These are phyloP conservation scores for Anthrax anthrax DNA, from an alignment of 2,888 invertebrate genomes.

Conservation along the genomic window DNA sequence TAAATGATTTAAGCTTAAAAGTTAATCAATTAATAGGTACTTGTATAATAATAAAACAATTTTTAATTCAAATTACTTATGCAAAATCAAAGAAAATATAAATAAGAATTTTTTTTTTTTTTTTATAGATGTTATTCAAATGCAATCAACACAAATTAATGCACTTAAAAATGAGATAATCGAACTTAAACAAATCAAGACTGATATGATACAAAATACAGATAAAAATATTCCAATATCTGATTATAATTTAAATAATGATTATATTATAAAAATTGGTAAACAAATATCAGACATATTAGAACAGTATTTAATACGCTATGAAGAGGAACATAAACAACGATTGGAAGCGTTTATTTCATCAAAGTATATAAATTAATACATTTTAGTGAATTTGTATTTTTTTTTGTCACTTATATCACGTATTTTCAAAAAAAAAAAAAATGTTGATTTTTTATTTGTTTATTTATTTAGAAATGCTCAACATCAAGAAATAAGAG, in stretches of 20 bases:
- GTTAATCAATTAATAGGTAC: constrained; percentile 29
- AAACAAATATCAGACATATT: constrained; percentile 28
- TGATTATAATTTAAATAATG: constrained; percentile 14
- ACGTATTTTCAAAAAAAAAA: no score
- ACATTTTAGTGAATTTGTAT: neutral
- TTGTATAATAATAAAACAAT: constrained; percentile 1
- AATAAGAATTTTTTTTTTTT: neutral
- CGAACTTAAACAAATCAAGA: constrained; percentile 21
- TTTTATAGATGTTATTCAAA: constrained; percentile 34
- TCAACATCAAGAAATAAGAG: constrained; percentile 38
- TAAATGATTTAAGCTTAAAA: constrained; percentile 13
- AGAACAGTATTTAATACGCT: constrained; percentile 31
- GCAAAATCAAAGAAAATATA: neutral
- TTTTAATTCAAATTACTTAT: no score
- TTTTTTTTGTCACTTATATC: neutral
- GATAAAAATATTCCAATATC: neutral
- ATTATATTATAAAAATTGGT: constrained; percentile 29
- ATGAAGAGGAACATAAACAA: constrained; percentile 29
- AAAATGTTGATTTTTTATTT: neutral
- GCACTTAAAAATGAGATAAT: constrained; percentile 32
- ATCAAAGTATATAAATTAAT: constrained; percentile 20
- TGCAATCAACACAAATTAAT: constrained; percentile 37
- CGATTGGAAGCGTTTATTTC: constrained; percentile 27
- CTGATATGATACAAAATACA: neutral
- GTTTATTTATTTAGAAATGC: constrained; percentile 26